A percentile compares a stretch with the other conserved stretches of the same genome.
phyloP scores from a whole-genome alignment of 2,113 vertebrate genomes.

The Alethe castanea region DNA sequence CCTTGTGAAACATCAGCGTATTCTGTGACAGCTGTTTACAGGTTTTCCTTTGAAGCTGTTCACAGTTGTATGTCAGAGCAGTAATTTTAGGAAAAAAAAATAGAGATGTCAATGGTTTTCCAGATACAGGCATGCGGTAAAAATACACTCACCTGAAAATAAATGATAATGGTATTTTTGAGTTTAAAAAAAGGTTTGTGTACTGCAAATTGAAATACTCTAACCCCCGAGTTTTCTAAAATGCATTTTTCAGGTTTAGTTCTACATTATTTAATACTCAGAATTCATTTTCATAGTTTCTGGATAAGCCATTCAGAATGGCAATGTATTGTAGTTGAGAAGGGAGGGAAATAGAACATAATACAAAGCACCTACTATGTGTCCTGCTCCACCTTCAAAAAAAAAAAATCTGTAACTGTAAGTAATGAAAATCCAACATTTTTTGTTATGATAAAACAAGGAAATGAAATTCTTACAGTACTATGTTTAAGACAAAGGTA shows the following conservation, averaged over 20 bases:
- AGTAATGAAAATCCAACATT: not conserved
- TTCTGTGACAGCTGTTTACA: conserved; percentile 50
- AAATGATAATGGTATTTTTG: not conserved
- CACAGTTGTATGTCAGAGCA: not conserved
- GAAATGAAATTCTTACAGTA: not conserved
- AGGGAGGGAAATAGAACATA: not conserved
- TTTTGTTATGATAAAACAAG: not conserved
- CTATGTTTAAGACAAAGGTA: not conserved
- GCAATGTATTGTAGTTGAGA: not conserved
- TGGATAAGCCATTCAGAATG: not conserved
- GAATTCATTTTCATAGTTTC: not conserved
- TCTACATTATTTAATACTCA: conserved; percentile 29
- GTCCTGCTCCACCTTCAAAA: not conserved
- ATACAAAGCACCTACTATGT: not conserved
- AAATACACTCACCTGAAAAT: conserved; percentile 19
- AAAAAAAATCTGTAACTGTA: not conserved
- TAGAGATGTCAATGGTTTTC: not conserved
- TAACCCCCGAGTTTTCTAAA: not conserved
- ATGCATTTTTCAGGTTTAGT: conserved; percentile 23
- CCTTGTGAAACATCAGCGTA: not conserved
- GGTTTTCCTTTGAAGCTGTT: conserved; percentile 27
- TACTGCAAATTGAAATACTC: not conserved
- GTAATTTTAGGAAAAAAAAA: not conserved
- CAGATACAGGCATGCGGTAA: not conserved
- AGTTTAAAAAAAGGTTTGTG: not conserved